phyloP scores from a whole-genome alignment of 2,888 invertebrate genomes.

The Spatulosminthurus flaviceps region DNA sequence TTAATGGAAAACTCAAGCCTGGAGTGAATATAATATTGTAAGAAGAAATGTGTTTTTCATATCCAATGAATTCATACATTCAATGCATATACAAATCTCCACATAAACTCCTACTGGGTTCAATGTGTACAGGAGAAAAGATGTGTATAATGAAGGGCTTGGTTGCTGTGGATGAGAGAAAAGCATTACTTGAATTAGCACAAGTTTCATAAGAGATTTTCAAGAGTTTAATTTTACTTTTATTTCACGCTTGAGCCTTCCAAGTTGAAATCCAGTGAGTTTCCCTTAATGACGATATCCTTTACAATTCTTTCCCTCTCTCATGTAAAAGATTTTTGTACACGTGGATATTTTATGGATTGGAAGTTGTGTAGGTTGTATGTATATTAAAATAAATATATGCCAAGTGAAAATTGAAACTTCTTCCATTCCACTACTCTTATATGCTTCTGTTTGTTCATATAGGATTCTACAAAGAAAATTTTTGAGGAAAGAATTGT shows the following conservation, averaged over 20 bases:
- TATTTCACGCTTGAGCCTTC: slow-evolving; percentile 42
- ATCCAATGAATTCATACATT: too few relatives aligned
- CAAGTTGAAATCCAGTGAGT: slow-evolving; percentile 35
- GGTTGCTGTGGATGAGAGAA: neutral
- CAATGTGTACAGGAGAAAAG: neutral
- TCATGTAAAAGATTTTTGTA: neutral
- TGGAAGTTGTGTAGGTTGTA: too few relatives aligned
- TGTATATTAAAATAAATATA: too few relatives aligned
- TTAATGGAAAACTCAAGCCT: too few relatives aligned
- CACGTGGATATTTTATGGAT: neutral
- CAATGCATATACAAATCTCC: too few relatives aligned
- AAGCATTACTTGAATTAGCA: slow-evolving; percentile 37
- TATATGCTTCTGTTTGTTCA: too few relatives aligned
- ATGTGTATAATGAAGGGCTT: neutral
- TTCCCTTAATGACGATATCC: slow-evolving; percentile 2
- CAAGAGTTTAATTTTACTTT: slow-evolving; percentile 46
- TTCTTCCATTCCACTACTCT: neutral
- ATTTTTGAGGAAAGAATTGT: too few relatives aligned
- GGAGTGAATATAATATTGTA: too few relatives aligned
- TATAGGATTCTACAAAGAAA: too few relatives aligned
- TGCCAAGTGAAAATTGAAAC: slow-evolving; percentile 20
- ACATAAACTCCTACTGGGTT: too few relatives aligned
- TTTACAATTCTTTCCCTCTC: neutral
- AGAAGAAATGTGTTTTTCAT: too few relatives aligned
- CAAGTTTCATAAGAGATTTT: slow-evolving; percentile 45